phyloP scores from a whole-genome alignment of 2,888 invertebrate species.

The Parelbella ahira region DNA sequence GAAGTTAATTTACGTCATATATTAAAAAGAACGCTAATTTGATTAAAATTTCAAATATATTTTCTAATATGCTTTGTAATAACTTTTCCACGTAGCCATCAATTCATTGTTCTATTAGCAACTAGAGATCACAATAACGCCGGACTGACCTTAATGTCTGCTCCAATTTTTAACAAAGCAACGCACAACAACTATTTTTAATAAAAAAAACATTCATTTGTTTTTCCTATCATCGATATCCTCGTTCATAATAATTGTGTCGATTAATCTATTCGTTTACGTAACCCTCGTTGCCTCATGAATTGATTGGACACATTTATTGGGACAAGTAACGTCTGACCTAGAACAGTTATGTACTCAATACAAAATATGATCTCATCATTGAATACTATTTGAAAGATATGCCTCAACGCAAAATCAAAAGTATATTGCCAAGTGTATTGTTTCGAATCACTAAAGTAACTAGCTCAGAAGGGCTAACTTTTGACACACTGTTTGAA shows the following conservation, averaged over 20 bases:
- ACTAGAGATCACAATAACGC: neutral
- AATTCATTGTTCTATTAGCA: neutral
- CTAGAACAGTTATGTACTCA: too few species aligned
- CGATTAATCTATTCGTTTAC: constrained; percentile 1
- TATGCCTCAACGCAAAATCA: neutral
- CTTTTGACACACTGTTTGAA: constrained; percentile 16
- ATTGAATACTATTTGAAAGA: constrained; percentile 2
- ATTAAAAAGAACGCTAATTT: too few species aligned
- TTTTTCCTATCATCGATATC: constrained; percentile 4
- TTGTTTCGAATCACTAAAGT: constrained; percentile 18
- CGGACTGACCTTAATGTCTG: constrained; percentile 2
- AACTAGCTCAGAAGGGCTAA: constrained; percentile 17
- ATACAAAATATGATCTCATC: too few species aligned
- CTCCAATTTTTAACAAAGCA: constrained; percentile 9
- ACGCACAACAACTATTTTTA: neutral
- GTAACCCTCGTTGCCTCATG: constrained; percentile 1
- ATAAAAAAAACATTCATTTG: constrained; percentile 2
- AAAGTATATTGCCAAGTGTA: constrained; percentile 1
- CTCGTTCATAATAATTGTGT: constrained; percentile 7
- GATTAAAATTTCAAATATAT: too few species aligned
- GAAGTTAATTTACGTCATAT: too few species aligned
- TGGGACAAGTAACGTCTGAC: constrained; percentile 7
- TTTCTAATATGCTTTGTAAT: too few species aligned
- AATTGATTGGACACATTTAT: constrained; percentile 6
- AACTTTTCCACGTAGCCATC: too few species aligned